Percentiles rank a stretch among this genome's conserved stretches.
These are phyloP conservation scores for Catocala sponsa DNA, from an alignment of 2,888 invertebrate genomes.

Conservation along the genomic window DNA sequence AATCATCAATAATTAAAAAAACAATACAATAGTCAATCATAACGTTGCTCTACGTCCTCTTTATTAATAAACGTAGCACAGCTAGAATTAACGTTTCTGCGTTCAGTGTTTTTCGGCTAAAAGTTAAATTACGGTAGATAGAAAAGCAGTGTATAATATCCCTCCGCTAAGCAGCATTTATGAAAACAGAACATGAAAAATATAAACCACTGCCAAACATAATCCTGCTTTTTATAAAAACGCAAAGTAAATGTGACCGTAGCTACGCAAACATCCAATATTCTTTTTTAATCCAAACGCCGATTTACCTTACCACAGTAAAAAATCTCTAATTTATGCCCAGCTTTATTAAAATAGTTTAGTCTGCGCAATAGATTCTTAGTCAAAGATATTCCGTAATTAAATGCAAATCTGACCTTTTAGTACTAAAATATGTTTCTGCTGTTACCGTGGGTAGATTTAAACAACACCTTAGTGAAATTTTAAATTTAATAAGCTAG, in stretches of 20 bases:
- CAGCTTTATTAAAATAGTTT: constrained; percentile 18
- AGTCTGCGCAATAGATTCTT: constrained; percentile 28
- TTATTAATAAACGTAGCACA: too few species aligned
- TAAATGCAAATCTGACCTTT: constrained; percentile 60
- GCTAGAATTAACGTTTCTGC: too few species aligned
- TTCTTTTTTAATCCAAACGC: neutral
- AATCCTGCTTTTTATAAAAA: neutral
- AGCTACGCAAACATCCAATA: neutral
- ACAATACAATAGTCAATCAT: too few species aligned
- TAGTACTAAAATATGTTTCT: constrained; percentile 32
- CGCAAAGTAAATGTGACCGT: neutral
- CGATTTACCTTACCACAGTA: neutral
- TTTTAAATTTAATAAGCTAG: constrained; percentile 23
- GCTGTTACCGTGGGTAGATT: constrained; percentile 25
- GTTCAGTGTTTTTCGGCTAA: too few species aligned
- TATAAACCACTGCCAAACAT: too few species aligned
- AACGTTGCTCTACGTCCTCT: too few species aligned
- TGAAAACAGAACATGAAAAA: too few species aligned
- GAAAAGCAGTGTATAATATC: too few species aligned
- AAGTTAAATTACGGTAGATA: too few species aligned
- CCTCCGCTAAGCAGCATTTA: too few species aligned
- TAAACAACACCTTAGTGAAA: constrained; percentile 32
- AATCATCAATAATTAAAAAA: too few species aligned
- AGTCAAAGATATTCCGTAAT: constrained; percentile 38
- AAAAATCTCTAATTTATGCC: constrained; percentile 3